Conservation (phyloP, 2,113 vertebrate species). For the Haemorhous mexicanus region DNA sequence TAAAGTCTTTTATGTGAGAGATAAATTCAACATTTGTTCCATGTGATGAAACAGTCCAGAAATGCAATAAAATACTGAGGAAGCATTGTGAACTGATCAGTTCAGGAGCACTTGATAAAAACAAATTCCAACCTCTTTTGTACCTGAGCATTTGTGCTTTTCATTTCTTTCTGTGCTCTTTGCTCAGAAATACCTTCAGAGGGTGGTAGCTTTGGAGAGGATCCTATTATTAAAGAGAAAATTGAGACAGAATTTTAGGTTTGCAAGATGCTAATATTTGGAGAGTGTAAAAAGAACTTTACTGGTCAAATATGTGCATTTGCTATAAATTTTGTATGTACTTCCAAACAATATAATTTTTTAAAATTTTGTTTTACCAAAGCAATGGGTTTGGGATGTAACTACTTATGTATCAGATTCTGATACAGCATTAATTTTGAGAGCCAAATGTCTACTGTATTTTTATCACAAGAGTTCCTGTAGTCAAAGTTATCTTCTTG, state of each 20-base stretch:
- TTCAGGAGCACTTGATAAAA: not conserved
- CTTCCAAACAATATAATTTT: not conserved
- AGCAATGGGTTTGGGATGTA: not conserved
- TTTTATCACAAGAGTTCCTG: not conserved
- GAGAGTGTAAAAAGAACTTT: not conserved
- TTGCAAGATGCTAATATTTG: not conserved
- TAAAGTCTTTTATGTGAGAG: not conserved
- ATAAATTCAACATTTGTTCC: slow-evolving; percentile 1
- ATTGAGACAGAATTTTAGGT: not conserved
- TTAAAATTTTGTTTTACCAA: not conserved
- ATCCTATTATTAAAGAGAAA: not conserved
- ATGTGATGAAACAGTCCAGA: slow-evolving; percentile 11
- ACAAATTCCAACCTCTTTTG: not conserved
- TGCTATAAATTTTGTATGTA: not conserved
- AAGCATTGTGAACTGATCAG: not conserved
- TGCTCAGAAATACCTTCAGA: not conserved
- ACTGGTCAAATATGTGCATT: fast-evolving
- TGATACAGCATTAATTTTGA: not conserved
- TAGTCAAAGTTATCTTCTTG: not conserved
- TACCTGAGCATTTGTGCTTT: not conserved
- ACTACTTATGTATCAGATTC: not conserved
- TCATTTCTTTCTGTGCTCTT: not conserved
- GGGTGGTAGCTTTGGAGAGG: not conserved
- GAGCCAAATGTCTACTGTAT: not conserved
- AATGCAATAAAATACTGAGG: slow-evolving; percentile 6